phyloP scores from a whole-genome alignment of 2,113 vertebrate genomes.

The Bostrychus sinensis region DNA sequence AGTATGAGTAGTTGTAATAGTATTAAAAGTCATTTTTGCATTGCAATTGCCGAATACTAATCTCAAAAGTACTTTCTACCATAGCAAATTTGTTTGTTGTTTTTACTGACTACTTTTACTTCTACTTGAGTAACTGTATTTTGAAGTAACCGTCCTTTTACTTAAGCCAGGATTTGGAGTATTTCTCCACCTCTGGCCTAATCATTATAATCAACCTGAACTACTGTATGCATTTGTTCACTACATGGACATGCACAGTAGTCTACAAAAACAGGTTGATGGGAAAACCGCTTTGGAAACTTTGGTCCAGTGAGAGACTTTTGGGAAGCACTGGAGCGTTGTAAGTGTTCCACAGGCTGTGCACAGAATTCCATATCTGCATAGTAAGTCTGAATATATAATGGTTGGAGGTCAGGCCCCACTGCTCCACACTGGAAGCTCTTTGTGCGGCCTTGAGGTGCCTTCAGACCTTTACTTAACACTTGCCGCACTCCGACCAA shows the following conservation, averaged over 20 bases:
- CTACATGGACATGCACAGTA: constrained; percentile 29
- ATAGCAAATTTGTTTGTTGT: too few species aligned
- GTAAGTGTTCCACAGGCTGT: constrained; percentile 52
- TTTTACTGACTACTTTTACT: too few species aligned
- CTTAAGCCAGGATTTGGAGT: too few species aligned
- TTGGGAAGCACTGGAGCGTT: constrained; percentile 41
- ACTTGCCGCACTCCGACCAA: constrained; percentile 37
- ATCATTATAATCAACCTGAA: neutral
- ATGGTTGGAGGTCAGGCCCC: constrained; percentile 25
- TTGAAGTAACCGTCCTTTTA: too few species aligned
- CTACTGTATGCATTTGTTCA: constrained; percentile 5
- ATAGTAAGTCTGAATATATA: constrained; percentile 19
- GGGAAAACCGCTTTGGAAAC: constrained; percentile 58
- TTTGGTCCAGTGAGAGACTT: constrained; percentile 42
- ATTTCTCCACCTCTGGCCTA: constrained; percentile 1
- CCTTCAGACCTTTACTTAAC: constrained; percentile 25
- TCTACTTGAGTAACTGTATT: too few species aligned
- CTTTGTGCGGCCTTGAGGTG: constrained; percentile 33
- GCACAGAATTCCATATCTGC: constrained; percentile 42
- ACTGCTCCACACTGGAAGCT: constrained; percentile 28
- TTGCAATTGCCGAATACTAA: too few species aligned
- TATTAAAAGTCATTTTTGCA: too few species aligned
- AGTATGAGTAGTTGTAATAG: too few species aligned
- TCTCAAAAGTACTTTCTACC: too few species aligned
- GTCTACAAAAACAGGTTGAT: constrained; percentile 53